These are phyloP conservation scores for Condylura cristata DNA, from an alignment of 2,113 vertebrate genomes.

Conservation along the genomic window DNA sequence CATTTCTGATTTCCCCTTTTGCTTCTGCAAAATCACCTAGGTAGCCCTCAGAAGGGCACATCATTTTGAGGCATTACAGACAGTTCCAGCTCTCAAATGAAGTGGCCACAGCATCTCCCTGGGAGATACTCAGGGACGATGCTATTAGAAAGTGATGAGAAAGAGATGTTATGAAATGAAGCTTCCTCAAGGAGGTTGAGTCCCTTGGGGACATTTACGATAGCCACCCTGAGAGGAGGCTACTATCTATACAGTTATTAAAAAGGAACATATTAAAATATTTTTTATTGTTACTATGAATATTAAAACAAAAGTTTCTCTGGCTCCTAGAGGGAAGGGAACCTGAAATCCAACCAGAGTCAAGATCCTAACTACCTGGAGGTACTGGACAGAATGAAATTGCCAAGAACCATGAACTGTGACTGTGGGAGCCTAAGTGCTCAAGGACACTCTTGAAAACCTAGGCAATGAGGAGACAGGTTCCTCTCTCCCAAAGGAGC, in stretches of 20 bases:
- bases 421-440: background rate
- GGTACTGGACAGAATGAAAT: background rate
- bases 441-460: background rate
- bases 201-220: background rate
- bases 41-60: background rate
- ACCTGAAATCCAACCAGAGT: background rate
- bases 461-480: background rate
- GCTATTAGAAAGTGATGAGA: background rate
- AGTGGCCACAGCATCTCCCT: background rate
- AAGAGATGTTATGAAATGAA: background rate
- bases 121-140: background rate
- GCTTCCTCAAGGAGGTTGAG: background rate
- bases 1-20: background rate
- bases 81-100: background rate
- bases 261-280: background rate
- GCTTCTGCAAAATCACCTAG: background rate
- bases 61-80: background rate
- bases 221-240: background rate
- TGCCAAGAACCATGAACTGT: background rate
- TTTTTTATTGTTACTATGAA: background rate
- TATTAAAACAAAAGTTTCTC: background rate
- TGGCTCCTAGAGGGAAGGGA: background rate
- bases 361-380: background rate
- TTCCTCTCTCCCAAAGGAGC: background rate
- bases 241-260: background rate